Evolutionary conservation across 2,797 vertebrate genomes (phyloP).

Genomic region (Acanthornis magna): DNA sequence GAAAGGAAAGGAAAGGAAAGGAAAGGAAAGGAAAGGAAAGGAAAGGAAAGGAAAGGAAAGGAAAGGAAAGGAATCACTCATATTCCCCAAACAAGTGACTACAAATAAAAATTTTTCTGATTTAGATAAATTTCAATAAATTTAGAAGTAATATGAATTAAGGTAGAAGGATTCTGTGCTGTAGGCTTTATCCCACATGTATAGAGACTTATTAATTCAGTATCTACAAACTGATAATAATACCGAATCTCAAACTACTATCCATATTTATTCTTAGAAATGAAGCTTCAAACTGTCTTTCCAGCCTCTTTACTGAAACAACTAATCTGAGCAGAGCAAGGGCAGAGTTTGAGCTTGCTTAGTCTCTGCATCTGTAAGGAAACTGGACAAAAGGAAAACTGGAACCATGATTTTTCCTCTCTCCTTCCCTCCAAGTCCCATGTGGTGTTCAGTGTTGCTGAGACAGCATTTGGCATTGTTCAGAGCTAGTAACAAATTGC

Average conservation of each 20-base stretch:
- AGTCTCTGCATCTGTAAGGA: not conserved
- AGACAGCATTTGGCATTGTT: slow-evolving; percentile 19
- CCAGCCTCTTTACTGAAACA: not conserved
- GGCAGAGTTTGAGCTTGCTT: not conserved
- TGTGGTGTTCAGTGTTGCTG: not conserved
- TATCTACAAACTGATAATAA: not conserved
- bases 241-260: not conserved
- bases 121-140: not conserved
- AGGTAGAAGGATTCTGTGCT: not conserved
- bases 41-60: not conserved
- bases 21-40: too few species aligned
- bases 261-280: not conserved
- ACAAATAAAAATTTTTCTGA: not conserved
- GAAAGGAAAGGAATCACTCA: not conserved
- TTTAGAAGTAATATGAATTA: not conserved
- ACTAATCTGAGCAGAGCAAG: not conserved
- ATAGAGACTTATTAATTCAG: not conserved
- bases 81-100: not conserved
- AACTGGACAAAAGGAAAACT: not conserved
- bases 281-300: not conserved
- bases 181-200: not conserved
- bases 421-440: not conserved
- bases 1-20: too few species aligned
- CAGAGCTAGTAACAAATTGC: not conserved
- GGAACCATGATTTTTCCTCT: not conserved